Evolutionary conservation across 2,113 vertebrate genomes (phyloP), one percentile per base, ranked within the genome.

Genomic region (Leptodactylus fuscus): DNA sequence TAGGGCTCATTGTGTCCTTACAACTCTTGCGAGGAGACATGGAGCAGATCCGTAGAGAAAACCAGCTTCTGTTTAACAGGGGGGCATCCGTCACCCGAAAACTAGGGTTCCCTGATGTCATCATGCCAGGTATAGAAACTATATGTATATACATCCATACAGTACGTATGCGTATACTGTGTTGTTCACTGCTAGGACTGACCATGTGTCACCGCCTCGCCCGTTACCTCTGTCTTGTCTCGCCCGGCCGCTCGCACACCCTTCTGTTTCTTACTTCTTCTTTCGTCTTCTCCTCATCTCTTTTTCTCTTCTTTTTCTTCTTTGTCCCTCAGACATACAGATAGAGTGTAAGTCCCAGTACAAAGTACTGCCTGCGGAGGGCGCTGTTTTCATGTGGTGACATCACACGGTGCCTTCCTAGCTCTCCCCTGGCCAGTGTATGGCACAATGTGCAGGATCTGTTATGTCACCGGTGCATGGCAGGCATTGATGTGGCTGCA

Each of bases 11-110:
- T 87, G 95, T 99, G 89, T 98, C 97, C 88, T 93, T 98, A 83
- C 97, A 98, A 91, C 94, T 98, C 88, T 94, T 98, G 89, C 96
- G 96, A 82, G 97, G 97, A 1, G 97, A 99, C 91, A 96, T 98
- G 95, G 97, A 99, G 87, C 97, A 97, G 91, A 95, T 99, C 89
- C 93, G 96, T 82, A 94, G 97, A 87, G 97, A 99, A 90, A 97
- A 97, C 88, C 96, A 97, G 77, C 93, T 97, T 82, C 94, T 98
- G 88, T 97, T 98, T 92, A 98, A 92, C 93, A 94, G 96, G 87
- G 96, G 96, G 0, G 89, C 98, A 90, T 94, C 97, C 77, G 90
- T 97, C 88, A 97, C 97, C 81, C 95, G 97, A 90, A 98, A 98
- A 90, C 90, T 98, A 88, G 96, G 97, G 49, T 98, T 99, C 88